These are phyloP conservation scores for Tuta absoluta DNA, from an alignment of 2,888 invertebrate species.

Conservation along the genomic window DNA sequence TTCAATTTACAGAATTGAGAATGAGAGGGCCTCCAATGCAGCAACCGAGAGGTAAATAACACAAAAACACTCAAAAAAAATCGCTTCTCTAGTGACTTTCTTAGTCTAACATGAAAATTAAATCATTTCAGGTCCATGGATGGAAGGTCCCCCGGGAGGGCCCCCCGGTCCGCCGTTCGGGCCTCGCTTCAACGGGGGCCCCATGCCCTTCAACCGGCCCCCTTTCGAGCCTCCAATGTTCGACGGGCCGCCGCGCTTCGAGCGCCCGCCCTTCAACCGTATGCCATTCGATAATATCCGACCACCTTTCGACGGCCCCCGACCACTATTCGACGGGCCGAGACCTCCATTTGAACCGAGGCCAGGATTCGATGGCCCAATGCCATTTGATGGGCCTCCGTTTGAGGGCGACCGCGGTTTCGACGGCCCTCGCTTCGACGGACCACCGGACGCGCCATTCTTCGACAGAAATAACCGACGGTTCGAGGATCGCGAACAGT, in stretches of 20 bases:
- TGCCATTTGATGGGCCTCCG: slow-evolving; percentile 41
- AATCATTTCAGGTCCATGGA: slow-evolving; percentile 66
- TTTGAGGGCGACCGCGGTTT: slow-evolving; percentile 41
- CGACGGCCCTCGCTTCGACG: slow-evolving; percentile 48
- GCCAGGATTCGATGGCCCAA: slow-evolving; percentile 49
- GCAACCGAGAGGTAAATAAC: slow-evolving; percentile 66
- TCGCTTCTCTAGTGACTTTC: background rate
- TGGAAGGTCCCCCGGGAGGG: slow-evolving; percentile 66
- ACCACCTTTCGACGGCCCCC: slow-evolving; percentile 48
- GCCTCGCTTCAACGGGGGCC: slow-evolving; percentile 73
- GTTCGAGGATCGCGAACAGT: slow-evolving; percentile 68
- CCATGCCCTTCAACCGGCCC: slow-evolving; percentile 58
- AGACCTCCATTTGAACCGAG: slow-evolving; percentile 56
- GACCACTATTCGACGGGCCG: slow-evolving; percentile 49
- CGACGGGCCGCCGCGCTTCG: slow-evolving; percentile 49
- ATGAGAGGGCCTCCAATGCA: slow-evolving; percentile 72
- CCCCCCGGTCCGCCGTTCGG: slow-evolving; percentile 59
- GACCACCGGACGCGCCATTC: slow-evolving; percentile 59
- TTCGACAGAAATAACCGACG: slow-evolving; percentile 68
- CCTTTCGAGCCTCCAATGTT: slow-evolving; percentile 53
- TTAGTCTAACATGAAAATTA: background rate
- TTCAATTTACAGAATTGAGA: slow-evolving; percentile 73
- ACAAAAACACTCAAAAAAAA: background rate
- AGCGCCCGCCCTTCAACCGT: slow-evolving; percentile 53
- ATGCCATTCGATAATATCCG: slow-evolving; percentile 47